phyloP scores from a whole-genome alignment of 2,797 vertebrate species.

The Avahi laniger region DNA sequence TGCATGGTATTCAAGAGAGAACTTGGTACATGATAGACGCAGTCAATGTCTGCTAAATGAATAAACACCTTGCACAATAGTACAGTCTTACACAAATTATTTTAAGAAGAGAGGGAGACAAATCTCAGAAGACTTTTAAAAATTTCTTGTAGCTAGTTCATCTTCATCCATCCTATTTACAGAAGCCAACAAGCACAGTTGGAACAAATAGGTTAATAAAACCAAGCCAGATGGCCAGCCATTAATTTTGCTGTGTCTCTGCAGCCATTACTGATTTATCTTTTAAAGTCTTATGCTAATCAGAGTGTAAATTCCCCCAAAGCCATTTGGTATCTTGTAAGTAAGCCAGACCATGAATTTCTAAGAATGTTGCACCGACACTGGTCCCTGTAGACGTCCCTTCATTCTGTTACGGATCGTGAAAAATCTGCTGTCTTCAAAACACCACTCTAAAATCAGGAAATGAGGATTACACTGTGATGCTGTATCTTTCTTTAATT shows the following conservation, averaged over 20 bases:
- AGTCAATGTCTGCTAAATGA: rapidly evolving
- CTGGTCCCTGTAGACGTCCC: not conserved
- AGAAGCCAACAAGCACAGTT: slow-evolving; percentile 32
- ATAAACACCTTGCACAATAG: not conserved
- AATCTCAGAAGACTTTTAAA: slow-evolving; percentile 20
- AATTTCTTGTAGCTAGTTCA: not conserved
- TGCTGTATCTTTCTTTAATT: not conserved
- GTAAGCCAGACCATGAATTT: slow-evolving; percentile 55
- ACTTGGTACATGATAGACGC: rapidly evolving
- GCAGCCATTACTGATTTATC: slow-evolving; percentile 45
- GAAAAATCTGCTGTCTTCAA: not conserved
- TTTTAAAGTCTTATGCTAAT: slow-evolving; percentile 44
- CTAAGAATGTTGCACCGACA: not conserved
- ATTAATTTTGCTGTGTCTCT: slow-evolving; percentile 46
- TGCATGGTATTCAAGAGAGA: rapidly evolving
- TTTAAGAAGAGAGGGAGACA: not conserved
- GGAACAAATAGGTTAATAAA: slow-evolving; percentile 72
- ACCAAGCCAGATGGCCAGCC: slow-evolving; percentile 60
- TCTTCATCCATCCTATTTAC: slow-evolving; percentile 22
- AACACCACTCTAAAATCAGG: not conserved
- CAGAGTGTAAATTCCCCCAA: slow-evolving; percentile 58
- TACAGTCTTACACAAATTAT: not conserved
- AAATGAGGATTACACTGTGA: not conserved
- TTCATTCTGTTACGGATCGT: not conserved
- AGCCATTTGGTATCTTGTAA: slow-evolving; percentile 47